Base-by-base conservation (phyloP, 2,888 invertebrate genomes). In the Acrobasis suavella region DNA sequence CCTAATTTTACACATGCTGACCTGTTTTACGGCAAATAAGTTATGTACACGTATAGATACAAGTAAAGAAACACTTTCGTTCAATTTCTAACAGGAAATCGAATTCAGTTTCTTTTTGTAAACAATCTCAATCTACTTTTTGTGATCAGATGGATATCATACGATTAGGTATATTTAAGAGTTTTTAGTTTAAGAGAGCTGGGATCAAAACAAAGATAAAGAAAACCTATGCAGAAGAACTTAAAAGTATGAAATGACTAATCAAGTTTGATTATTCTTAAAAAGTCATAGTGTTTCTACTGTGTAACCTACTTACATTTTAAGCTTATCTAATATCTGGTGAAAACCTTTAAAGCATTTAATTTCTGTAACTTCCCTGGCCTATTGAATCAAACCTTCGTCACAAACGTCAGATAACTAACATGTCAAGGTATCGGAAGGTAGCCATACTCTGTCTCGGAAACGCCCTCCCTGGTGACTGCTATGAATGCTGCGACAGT, bases 401-500 rank as follows among this genome's bases (percentile, higher is more conserved):
- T 42, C 12, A 42, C 14, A 32, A 2, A 42, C 42, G 42, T 42
- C 42, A 42, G 42, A 14, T 14, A 42, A 42, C 42, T 12, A 42
- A 42, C 42, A 7, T 56, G 69, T 50, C 54, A 56, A 65, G 65
- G 68, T 68, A 75, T 17, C 22, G 22, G 56, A 56, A 46, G 17
- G n/a, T 42, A 22, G 22, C 17, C 17, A 42, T n/a, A 22, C 56
- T 42, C 46, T 42, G 14, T 56, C 42, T 12, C 56, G 22, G 17
- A 22, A 42, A 22, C 9, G 38, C 37, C 22, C 3, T n/a, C 39
- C 38, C 7, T 39, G 42, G 10, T 22, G 15, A 42, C 42, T n/a
- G 46, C 46, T 0, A 10, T 38, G 55, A 55, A 55, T 56, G 42
- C 42, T 22, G 8, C 16, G 87, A 87, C 87, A 87, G 76, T 89